Conservation (phyloP, 1,140 invertebrate species). For the Drosophila virilis region DNA sequence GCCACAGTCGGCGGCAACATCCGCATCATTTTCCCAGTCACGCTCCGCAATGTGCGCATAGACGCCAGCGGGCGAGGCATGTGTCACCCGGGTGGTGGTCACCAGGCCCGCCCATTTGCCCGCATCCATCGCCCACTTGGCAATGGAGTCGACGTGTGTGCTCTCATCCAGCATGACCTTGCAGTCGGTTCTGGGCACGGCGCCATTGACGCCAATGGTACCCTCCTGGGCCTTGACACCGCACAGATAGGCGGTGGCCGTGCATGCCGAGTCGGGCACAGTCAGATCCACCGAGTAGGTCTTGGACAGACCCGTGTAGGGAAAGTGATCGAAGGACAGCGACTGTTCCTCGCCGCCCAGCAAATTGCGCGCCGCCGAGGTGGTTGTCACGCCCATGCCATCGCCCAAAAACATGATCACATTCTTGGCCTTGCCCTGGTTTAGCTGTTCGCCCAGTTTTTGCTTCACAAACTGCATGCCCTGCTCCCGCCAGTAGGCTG, state of each 20-base stretch:
- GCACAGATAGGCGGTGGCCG: conserved; percentile 90
- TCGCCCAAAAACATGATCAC: conserved; percentile 92
- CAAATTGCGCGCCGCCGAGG: conserved; percentile 89
- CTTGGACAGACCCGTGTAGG: conserved; percentile 90
- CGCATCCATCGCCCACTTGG: conserved; percentile 89
- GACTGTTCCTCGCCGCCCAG: conserved; percentile 87
- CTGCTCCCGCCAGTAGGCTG: conserved; percentile 73
- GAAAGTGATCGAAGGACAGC: conserved; percentile 91
- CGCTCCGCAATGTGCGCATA: conserved; percentile 91
- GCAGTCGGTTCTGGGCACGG: conserved; percentile 87
- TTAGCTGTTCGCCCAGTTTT: conserved; percentile 69
- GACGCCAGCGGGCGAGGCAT: conserved; percentile 89
- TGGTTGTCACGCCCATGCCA: conserved; percentile 91
- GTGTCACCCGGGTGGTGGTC: conserved; percentile 92
- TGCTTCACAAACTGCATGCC: conserved; percentile 59
- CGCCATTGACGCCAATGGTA: conserved; percentile 90
- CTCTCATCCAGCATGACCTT: conserved; percentile 85
- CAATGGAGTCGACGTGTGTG: conserved; percentile 88
- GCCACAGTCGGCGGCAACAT: conserved; percentile 84
- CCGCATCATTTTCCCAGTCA: conserved; percentile 90
- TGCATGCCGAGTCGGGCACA: conserved; percentile 91
- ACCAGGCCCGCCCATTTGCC: conserved; percentile 92
- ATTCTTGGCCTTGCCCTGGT: conserved; percentile 87
- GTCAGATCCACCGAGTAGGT: conserved; percentile 93
- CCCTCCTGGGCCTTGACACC: conserved; percentile 93